Evolutionary conservation across 2,113 vertebrate species (phyloP), one percentile per base, ranked within the genome.

Genomic region (Coreoperca whiteheadi): DNA sequence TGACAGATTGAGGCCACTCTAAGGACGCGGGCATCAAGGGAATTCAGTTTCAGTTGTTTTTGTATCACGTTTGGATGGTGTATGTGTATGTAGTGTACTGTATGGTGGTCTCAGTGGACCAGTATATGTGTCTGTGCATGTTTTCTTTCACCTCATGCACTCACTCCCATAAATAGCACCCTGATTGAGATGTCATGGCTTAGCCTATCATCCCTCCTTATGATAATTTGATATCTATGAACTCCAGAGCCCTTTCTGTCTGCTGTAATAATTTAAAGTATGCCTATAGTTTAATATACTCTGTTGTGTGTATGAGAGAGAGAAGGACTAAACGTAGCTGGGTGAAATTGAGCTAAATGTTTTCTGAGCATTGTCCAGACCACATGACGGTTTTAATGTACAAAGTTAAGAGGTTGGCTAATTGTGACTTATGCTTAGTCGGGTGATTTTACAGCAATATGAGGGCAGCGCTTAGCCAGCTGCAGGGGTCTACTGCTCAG

Each of bases 201-300:
- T n/a, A 53, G 74, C 64, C 32, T 37, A 67, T 79, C 73, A 71
- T 73, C 66, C 46, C 46, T 72, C 60, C 57, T 64, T n/a, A 41
- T 80, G 65, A 39, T 41, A 66, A 81, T 81, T 39, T 65, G 66
- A 76, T 37, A 48, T 73, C 54, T 59, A 21, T 74, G 57, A 74
- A 50, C 43, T 69, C 43, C 41, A 37, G 41, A 43, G 43, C 23
- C 56, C 51, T 59, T 30, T 84, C 64, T 74, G 39, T 81, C 60
- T 6, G 21, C 25, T 68, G 57, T 46, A 53, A 70, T 81, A 67
- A 74, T 51, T 15, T 41, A 57, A 20, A n/a, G 32, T 41, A 20
- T 61, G 43, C 53, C 8, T 28, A 23, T 7, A 74, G 21, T 59
- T 32, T 67, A 50, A 64, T 46, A 25, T 65, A 34, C 28, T 7